Evolutionary conservation across 2,113 vertebrate genomes (phyloP).

Genomic region (Brevimyrus niger): DNA sequence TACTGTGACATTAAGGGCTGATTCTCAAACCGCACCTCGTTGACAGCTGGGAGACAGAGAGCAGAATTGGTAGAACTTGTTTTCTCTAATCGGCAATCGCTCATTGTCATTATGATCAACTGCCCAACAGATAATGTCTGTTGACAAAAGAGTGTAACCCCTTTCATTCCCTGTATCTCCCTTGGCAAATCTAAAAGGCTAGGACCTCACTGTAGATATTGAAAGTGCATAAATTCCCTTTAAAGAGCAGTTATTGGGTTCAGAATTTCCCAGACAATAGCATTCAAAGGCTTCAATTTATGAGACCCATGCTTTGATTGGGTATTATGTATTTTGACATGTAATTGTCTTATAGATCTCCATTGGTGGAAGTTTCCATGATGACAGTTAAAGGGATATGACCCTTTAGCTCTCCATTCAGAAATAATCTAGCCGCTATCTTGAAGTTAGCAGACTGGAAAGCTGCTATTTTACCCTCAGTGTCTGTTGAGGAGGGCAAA

Average conservation of each 20-base stretch:
- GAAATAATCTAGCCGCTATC: neutral
- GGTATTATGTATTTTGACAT: slow-evolving; percentile 46
- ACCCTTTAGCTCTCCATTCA: neutral
- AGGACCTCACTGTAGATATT: slow-evolving; percentile 56
- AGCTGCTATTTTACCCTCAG: neutral
- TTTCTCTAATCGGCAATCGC: slow-evolving; percentile 42
- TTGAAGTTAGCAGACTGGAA: neutral
- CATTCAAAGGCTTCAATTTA: slow-evolving; percentile 50
- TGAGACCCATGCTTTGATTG: slow-evolving; percentile 37
- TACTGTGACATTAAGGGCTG: neutral
- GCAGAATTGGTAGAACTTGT: slow-evolving; percentile 29
- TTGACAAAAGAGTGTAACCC: slow-evolving; percentile 57
- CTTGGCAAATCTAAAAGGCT: slow-evolving; percentile 54
- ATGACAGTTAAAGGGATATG: slow-evolving; percentile 30
- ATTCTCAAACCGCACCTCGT: slow-evolving; percentile 39
- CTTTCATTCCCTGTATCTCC: slow-evolving; percentile 62
- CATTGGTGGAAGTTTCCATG: slow-evolving; percentile 13
- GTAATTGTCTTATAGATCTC: slow-evolving; percentile 55
- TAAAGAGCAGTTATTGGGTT: slow-evolving; percentile 51
- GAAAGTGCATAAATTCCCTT: slow-evolving; percentile 61
- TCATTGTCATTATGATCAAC: slow-evolving; percentile 65
- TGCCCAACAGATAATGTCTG: slow-evolving; percentile 50
- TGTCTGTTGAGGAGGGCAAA: neutral
- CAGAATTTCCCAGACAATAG: slow-evolving; percentile 49
- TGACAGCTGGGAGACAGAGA: slow-evolving; percentile 32